Evolutionary conservation across 2,113 vertebrate genomes (phyloP).

Genomic region (Limnothrissa miodon): DNA sequence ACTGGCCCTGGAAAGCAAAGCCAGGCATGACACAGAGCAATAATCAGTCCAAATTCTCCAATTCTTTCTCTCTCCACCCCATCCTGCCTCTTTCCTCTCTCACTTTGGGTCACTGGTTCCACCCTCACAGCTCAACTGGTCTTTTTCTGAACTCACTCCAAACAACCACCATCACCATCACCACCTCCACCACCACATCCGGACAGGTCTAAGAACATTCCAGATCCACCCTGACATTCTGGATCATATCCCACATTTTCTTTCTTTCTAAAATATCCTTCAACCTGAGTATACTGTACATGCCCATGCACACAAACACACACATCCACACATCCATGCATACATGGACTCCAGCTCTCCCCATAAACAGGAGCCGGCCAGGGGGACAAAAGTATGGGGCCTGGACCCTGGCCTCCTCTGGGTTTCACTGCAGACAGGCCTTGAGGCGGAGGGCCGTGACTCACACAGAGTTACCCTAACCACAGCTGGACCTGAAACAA

Average conservation of each 20-base stretch:
- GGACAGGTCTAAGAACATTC: background rate
- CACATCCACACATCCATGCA: background rate
- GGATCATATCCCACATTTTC: background rate
- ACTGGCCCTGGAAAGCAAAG: background rate
- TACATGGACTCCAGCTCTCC: background rate
- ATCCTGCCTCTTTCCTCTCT: no score
- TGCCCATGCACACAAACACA: background rate
- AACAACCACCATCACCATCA: background rate
- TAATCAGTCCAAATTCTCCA: background rate
- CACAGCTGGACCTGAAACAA: background rate
- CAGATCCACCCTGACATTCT: conserved; percentile 1
- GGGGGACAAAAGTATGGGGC: background rate
- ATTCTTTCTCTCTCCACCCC: background rate
- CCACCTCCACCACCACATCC: background rate
- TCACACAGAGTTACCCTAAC: background rate
- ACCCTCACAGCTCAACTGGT: background rate
- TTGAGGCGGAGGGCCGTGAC: background rate
- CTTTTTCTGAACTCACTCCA: background rate
- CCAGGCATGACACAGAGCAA: background rate
- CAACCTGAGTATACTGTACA: background rate
- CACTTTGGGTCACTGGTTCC: background rate
- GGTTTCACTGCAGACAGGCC: background rate
- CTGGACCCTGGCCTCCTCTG: background rate
- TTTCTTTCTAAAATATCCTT: background rate
- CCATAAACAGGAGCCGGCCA: background rate